Conservation (phyloP, 2,113 vertebrate genomes). For the Pelodiscus sinensis region DNA sequence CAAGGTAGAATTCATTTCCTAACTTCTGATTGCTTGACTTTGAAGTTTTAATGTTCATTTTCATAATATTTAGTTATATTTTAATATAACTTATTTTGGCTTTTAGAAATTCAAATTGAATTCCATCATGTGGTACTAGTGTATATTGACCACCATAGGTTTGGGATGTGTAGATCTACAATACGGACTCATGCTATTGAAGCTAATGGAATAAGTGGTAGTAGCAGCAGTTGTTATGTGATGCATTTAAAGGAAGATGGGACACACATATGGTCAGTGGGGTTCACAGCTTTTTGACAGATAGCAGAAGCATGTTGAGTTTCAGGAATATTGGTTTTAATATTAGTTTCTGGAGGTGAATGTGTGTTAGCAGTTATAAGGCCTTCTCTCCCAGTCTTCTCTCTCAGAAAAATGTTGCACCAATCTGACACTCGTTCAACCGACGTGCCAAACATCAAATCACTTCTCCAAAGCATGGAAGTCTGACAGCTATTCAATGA, state of each 20-base stretch:
- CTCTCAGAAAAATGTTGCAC: not conserved
- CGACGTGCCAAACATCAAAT: not conserved
- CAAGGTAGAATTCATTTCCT: not conserved
- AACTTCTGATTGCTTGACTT: not conserved
- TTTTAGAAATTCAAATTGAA: not conserved
- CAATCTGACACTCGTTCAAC: rapidly evolving
- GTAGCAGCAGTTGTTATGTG: not conserved
- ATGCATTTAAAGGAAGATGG: not conserved
- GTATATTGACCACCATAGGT: not conserved
- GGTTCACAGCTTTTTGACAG: not conserved
- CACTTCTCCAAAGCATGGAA: not conserved
- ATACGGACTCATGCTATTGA: not conserved
- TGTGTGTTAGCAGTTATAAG: not conserved
- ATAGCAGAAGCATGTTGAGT: not conserved
- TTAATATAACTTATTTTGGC: not conserved
- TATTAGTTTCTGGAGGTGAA: not conserved
- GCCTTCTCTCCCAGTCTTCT: not conserved
- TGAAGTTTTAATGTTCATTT: not conserved
- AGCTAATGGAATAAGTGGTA: not conserved
- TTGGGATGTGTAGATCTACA: not conserved
- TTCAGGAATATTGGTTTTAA: not conserved
- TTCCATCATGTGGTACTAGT: not conserved
- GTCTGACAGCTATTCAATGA: not conserved
- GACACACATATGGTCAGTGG: not conserved
- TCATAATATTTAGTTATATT: not conserved